These are phyloP conservation scores for Diabrotica virgifera DNA, from an alignment of 1,140 invertebrate genomes.

Conservation along the genomic window DNA sequence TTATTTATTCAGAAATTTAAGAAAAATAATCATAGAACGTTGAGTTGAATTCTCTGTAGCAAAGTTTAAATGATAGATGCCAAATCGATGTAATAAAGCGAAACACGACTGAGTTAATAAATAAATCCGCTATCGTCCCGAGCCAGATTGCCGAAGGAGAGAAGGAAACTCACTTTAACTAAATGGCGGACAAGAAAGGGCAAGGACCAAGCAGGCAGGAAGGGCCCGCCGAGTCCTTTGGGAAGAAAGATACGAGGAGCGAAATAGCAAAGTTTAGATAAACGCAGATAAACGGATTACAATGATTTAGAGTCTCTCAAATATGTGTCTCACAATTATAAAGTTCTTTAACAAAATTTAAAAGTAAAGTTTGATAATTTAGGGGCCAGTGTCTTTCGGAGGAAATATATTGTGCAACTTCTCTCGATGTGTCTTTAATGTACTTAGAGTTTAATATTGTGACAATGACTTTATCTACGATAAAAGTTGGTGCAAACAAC, in stretches of 20 bases:
- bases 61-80: too few species aligned
- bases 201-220: conserved; percentile 13
- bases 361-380: conserved; percentile 35
- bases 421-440: neutral
- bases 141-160: conserved; percentile 17
- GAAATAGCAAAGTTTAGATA: conserved; percentile 43
- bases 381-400: neutral
- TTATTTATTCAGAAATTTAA: too few species aligned
- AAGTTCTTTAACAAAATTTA: conserved; percentile 38
- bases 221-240: conserved; percentile 31
- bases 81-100: neutral
- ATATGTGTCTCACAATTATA: conserved; percentile 39
- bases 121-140: conserved; percentile 12
- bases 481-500: neutral
- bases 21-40: too few species aligned
- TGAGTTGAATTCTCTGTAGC: too few species aligned
- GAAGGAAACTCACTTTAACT: conserved; percentile 25
- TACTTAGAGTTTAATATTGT: conserved; percentile 1
- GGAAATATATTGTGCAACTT: neutral
- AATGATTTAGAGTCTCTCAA: conserved; percentile 41
- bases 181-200: conserved; percentile 26
- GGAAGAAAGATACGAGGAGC: conserved; percentile 33
- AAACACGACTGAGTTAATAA: conserved; percentile 3
- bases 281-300: conserved; percentile 43
- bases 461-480: neutral